A percentile compares a stretch with the other conserved stretches of the same genome.
These are phyloP conservation scores for Xestia rhomboidea DNA, from an alignment of 2,888 invertebrate genomes.

Conservation along the genomic window DNA sequence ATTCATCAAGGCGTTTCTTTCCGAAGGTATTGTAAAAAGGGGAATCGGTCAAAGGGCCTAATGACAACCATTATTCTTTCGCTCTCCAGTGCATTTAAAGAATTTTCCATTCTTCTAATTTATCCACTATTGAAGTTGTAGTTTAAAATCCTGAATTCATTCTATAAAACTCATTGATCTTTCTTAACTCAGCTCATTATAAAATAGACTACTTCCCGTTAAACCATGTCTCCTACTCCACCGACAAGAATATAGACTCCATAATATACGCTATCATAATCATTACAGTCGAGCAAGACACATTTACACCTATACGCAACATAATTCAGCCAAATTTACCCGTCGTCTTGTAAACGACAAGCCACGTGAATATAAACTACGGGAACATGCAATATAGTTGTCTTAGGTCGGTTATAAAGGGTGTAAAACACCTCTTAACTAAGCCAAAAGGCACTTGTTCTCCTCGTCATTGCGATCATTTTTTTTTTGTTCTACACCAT, in stretches of 20 bases:
- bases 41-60: neutral
- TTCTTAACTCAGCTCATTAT: neutral
- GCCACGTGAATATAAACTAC: constrained; percentile 7
- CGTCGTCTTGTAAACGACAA: neutral
- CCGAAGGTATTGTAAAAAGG: neutral
- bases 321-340: constrained; percentile 9
- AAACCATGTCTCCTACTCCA: neutral
- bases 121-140: neutral
- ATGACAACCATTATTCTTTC: neutral
- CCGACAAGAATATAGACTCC: neutral
- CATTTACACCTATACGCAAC: neutral
- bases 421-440: too few relatives aligned
- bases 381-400: neutral
- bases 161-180: neutral
- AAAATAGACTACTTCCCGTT: neutral
- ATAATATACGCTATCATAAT: neutral
- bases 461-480: too few relatives aligned
- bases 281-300: neutral
- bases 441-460: too few relatives aligned
- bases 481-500: too few relatives aligned
- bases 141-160: neutral
- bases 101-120: neutral
- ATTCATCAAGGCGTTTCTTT: neutral
- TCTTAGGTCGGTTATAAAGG: neutral
- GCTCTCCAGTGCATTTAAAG: constrained; percentile 5